Percentiles rank a stretch among this genome's conserved stretches.
Conservation (phyloP, 2,797 vertebrate genomes). For the Siniperca scherzeri region DNA sequence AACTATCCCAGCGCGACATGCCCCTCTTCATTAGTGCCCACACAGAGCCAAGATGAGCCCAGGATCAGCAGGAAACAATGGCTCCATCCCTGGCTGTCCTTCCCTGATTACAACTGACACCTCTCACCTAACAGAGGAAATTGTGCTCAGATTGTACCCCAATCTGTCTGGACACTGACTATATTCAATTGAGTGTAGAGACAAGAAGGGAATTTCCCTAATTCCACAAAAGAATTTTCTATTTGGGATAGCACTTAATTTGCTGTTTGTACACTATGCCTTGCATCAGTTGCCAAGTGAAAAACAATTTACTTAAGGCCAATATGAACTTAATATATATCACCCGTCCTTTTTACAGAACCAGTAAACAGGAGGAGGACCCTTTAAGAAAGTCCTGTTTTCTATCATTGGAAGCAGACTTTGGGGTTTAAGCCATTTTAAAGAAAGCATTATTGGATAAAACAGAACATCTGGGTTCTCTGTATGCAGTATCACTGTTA, state of each 20-base stretch:
- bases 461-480: slow-evolving; percentile 81
- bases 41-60: slow-evolving; percentile 89
- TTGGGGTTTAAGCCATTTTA: slow-evolving; percentile 76
- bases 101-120: slow-evolving; percentile 88
- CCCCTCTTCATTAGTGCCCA: slow-evolving; percentile 97
- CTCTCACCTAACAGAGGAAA: slow-evolving; percentile 86
- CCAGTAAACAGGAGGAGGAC: slow-evolving; percentile 73
- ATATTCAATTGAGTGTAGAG: slow-evolving; percentile 74
- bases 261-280: slow-evolving; percentile 71
- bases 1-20: slow-evolving; percentile 92
- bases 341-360: slow-evolving; percentile 49
- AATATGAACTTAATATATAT: slow-evolving; percentile 74
- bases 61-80: slow-evolving; percentile 84
- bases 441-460: slow-evolving; percentile 80
- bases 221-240: slow-evolving; percentile 86
- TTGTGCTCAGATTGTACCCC: slow-evolving; percentile 83
- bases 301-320: slow-evolving; percentile 82
- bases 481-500: slow-evolving; percentile 60
- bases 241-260: slow-evolving; percentile 78
- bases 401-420: slow-evolving; percentile 79
- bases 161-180: slow-evolving; percentile 70
- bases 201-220: slow-evolving; percentile 82
- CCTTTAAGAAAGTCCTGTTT: slow-evolving; percentile 71
- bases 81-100: slow-evolving; percentile 79
- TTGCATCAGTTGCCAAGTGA: slow-evolving; percentile 72